Evolutionary conservation across 2,113 vertebrate genomes (phyloP), one percentile per base, ranked within the genome.

Genomic region (Pseudorasbora parva): DNA sequence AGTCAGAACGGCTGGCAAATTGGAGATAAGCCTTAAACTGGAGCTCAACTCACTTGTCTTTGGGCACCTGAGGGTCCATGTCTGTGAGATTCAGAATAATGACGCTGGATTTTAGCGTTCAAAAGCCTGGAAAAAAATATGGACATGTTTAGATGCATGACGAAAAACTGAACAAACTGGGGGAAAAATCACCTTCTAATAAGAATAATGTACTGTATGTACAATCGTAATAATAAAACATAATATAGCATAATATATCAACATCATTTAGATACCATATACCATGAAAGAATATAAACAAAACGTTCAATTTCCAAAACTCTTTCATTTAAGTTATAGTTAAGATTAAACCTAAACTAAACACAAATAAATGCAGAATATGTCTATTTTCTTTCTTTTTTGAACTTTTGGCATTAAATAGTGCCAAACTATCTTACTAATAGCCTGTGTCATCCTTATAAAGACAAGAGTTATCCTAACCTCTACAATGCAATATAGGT

Each of bases 31-130:
- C 19, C 51, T 45, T 23, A 12, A 82, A 43, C 51, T 45, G 21
- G 45, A 51, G 15, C 57, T 64, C 19, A 1, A 83, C 87, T 87
- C 15, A 89, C 88, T 81, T 88, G 85, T 89, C 88, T 47, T 47
- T 33, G 17, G 88, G 88, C 27, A 41, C 51, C 5, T 81, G 30
- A 23, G 27, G 49, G 11, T 56, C 73, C 30, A 86, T 85, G n/a
- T 30, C 75, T 79, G 21, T 57, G 27, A 23, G 47, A 72, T 9
- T 5, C 43, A 11, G n/a, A 3, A 45, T 8, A 45, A 59, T 25
- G n/a, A 59, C 30, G 2, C 33, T 41, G 12, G 33, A 5, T 78
- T 9, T 25, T 78, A 25, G 1, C 4, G 6, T 25, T 60, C 56
- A 78, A 37, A 7, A 7, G 2, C 59, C 77, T 45, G 64, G 21